Evolutionary conservation across 2,797 vertebrate species (phyloP).

Genomic region (Orestias chungarensis): DNA sequence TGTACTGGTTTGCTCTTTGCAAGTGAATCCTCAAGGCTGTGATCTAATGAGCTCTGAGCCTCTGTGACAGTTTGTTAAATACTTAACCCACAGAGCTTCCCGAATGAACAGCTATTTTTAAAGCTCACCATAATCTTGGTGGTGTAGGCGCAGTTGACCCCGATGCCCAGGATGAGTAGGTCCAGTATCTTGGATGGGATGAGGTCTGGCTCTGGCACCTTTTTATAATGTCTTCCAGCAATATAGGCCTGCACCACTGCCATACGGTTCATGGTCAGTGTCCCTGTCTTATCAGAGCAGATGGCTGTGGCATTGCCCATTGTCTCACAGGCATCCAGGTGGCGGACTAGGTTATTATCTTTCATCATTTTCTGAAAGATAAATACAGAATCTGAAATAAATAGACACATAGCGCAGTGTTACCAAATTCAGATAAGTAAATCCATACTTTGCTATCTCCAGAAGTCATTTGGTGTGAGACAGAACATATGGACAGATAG

Average conservation of each 20-base stretch:
- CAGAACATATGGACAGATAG: neutral
- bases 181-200: slow-evolving; percentile 86
- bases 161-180: slow-evolving; percentile 87
- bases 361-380: slow-evolving; percentile 97
- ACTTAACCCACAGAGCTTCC: slow-evolving; percentile 33
- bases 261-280: slow-evolving; percentile 97
- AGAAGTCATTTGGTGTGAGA: neutral
- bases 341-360: slow-evolving; percentile 96
- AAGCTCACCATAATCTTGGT: slow-evolving; percentile 93
- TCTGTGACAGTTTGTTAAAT: slow-evolving; percentile 26
- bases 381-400: neutral
- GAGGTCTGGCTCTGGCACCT: slow-evolving; percentile 87
- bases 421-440: neutral
- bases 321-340: slow-evolving; percentile 96
- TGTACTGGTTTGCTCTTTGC: slow-evolving; percentile 7
- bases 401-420: neutral
- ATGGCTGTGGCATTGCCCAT: slow-evolving; percentile 99
- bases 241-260: slow-evolving; percentile 90
- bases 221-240: slow-evolving; percentile 85
- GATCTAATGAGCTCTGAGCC: slow-evolving; percentile 48
- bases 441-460: neutral
- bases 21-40: slow-evolving; percentile 10
- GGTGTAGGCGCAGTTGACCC: slow-evolving; percentile 96
- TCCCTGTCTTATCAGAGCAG: slow-evolving; percentile 98
- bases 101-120: slow-evolving; percentile 52